A percentile compares a stretch with the other conserved stretches of the same genome.
Evolutionary conservation across 1,140 invertebrate genomes (phyloP).

Genomic region (Zaprionus ghesquierei): DNA sequence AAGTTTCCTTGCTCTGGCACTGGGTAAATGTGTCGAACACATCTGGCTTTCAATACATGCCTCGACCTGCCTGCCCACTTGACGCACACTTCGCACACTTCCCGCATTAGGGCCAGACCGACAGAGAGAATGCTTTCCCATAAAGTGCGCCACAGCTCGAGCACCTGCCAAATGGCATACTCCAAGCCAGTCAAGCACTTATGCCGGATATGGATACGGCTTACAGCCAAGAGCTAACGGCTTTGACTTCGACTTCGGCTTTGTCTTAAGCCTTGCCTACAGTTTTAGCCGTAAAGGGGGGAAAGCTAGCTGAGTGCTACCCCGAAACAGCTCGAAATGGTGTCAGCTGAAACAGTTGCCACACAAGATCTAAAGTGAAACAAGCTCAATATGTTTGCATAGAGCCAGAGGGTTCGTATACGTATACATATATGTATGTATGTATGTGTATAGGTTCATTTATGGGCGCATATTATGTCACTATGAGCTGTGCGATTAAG

Average conservation of each 20-base stretch:
- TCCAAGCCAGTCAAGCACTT: slow-evolving; percentile 15
- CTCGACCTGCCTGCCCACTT: not conserved
- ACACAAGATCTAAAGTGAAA: not conserved
- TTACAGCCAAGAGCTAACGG: not conserved
- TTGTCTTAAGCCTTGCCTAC: not conserved
- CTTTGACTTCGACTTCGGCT: slow-evolving; percentile 32
- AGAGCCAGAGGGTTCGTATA: too few species aligned
- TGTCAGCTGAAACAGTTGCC: not conserved
- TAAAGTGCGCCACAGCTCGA: not conserved
- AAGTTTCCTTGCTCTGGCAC: not conserved
- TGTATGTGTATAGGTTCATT: too few species aligned
- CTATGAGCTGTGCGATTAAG: not conserved
- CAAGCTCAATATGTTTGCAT: not conserved
- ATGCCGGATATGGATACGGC: slow-evolving; percentile 55
- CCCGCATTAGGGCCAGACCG: not conserved
- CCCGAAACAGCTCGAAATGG: not conserved
- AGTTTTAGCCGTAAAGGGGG: not conserved
- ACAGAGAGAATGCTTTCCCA: not conserved
- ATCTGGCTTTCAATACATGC: not conserved
- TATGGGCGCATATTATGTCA: not conserved
- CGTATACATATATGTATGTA: too few species aligned
- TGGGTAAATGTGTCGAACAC: not conserved
- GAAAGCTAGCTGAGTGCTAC: slow-evolving; percentile 34
- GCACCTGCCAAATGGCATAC: slow-evolving; percentile 37
- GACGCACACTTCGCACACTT: not conserved